Percentiles rank a stretch among this genome's conserved stretches.
Evolutionary conservation across 2,888 invertebrate species (phyloP).

Genomic region (Acleris holmiana): DNA sequence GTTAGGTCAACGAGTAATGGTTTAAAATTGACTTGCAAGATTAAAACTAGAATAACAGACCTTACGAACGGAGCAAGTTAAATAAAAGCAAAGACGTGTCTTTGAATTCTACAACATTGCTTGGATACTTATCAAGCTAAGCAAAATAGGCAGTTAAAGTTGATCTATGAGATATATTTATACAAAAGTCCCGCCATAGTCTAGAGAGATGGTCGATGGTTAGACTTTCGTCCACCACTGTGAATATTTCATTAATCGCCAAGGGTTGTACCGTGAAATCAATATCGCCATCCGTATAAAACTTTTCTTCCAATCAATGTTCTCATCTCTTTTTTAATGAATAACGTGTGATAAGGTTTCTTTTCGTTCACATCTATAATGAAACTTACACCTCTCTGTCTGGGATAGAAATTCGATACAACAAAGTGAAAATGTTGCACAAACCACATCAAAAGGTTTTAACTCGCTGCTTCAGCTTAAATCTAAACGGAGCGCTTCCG

Average conservation of each 20-base stretch:
- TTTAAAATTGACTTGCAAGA: no score
- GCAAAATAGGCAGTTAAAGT: no score
- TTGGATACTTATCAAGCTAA: no score
- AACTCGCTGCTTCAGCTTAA: constrained; percentile 12
- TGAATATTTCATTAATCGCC: background rate
- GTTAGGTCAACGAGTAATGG: no score
- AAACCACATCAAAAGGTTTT: constrained; percentile 30
- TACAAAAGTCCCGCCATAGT: background rate
- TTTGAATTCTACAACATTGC: no score
- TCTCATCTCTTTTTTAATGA: background rate
- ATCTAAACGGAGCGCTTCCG: constrained; percentile 8
- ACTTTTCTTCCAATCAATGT: background rate
- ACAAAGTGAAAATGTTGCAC: constrained; percentile 19
- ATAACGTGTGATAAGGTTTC: background rate
- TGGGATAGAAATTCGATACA: background rate
- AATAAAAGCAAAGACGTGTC: no score
- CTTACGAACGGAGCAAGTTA: no score
- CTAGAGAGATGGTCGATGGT: background rate
- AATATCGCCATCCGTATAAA: background rate
- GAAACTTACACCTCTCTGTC: background rate
- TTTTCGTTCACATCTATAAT: background rate
- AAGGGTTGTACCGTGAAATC: no score
- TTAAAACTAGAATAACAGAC: no score
- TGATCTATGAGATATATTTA: no score
- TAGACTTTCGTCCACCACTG: background rate